Conservation (phyloP, 35 echinoderm and acorn worm genomes). For the Lytechinus pictus region DNA sequence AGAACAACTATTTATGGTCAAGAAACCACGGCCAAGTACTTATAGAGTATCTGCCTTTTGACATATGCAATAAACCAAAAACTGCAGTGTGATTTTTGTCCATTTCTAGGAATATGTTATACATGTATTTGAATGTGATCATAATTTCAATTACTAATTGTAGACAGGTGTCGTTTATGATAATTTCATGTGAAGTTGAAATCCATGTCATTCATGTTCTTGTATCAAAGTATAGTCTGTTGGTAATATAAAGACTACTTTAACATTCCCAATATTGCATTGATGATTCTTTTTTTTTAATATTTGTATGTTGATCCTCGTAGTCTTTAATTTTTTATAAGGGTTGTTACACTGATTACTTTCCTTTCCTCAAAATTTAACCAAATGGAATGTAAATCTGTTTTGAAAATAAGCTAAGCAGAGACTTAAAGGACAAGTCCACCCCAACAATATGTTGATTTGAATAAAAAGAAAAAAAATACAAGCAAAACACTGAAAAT, state of each 20-base stretch:
- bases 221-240: not conserved
- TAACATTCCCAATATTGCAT: not conserved
- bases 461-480: too few relatives aligned
- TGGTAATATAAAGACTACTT: not conserved
- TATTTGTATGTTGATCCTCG: too few relatives aligned
- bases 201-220: too few relatives aligned
- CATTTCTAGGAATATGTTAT: not conserved
- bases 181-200: too few relatives aligned
- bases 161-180: not conserved
- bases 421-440: too few relatives aligned
- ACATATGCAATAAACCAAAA: too few relatives aligned
- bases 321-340: too few relatives aligned
- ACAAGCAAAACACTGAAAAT: too few relatives aligned
- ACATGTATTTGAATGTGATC: not conserved
- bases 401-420: too few relatives aligned
- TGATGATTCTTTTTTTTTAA: too few relatives aligned
- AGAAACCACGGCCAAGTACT: not conserved
- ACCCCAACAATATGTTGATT: too few relatives aligned
- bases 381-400: too few relatives aligned
- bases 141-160: not conserved
- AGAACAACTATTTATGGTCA: not conserved
- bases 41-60: not conserved
- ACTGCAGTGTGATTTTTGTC: not conserved
- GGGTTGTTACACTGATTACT: not conserved
- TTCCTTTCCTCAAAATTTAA: not conserved